Base-by-base conservation (phyloP, 2,888 invertebrate genomes). In the Agonopterix heracliana region DNA sequence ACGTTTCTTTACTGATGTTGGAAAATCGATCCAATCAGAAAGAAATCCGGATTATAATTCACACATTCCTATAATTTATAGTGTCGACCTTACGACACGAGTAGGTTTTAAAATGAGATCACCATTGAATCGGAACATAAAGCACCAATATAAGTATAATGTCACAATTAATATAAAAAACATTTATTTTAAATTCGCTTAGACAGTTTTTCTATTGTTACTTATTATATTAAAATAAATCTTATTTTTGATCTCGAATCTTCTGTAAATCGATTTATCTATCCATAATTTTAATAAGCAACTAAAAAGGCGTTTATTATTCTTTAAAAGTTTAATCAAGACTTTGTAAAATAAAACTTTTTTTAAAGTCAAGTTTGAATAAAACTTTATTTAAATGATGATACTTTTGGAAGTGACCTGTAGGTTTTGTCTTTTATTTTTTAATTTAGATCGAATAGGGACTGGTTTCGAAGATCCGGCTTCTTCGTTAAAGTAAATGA, bases 401-500 rank as follows among this genome's bases (percentile, higher is more conserved):
- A 5, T 26, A 26, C 40, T 40, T 40, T 40, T 40, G n/a, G 40
- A 40, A 40, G 11, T 10, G 11, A 40, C 11, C 40, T 10, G 10
- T 40, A n/a, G 11, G 10, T 40, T 40, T n/a, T n/a, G 11, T n/a
- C 11, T 40, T 40, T 40, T 40, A 40, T 40, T 40, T n/a, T 40
- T 40, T 40, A 7, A 26, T 40, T 55, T 55, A 47, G 52, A 47
- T 54, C 48, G 49, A 48, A 42, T 49, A 42, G 38, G 44, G 51
- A 53, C 59, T 46, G 54, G 55, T 57, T 53, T 38, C 12, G 36
- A n/a, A 53, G 53, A 57, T 60, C 62, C 59, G 57, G 57, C 51
- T 56, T 26, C 34, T 26, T 26, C 26, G 26, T 26, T 26, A 26
- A 26, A 26, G 26, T 26, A 26, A 26, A 26, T 26, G 26, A 26